These are phyloP conservation scores for Sapajus apella DNA, from an alignment of 2,113 vertebrate species.

Conservation along the genomic window DNA sequence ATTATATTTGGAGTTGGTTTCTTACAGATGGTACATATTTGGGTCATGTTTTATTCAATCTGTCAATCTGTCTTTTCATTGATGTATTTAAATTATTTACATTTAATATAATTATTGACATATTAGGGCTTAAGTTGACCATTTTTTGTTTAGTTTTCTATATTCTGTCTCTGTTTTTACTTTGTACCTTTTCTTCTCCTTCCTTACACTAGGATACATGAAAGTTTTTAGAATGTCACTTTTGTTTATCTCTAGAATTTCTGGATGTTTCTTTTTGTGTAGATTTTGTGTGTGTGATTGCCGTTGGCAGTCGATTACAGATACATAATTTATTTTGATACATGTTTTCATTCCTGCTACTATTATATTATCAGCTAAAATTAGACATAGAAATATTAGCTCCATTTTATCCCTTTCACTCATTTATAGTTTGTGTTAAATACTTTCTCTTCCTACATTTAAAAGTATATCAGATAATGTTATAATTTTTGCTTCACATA, in stretches of 20 bases:
- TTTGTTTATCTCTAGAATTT: not conserved
- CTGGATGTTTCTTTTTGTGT: not conserved
- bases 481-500: not conserved
- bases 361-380: not conserved
- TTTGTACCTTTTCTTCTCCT: not conserved
- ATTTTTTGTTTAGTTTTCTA: not conserved
- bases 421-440: not conserved
- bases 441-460: not conserved
- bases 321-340: not conserved
- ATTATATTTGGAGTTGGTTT: not conserved
- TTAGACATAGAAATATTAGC: not conserved
- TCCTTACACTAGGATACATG: not conserved
- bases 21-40: not conserved
- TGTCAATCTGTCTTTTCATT: not conserved
- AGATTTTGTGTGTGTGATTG: not conserved
- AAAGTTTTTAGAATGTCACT: not conserved
- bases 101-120: not conserved
- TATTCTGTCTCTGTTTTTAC: not conserved
- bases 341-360: not conserved
- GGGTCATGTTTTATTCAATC: not conserved
- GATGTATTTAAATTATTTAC: not conserved
- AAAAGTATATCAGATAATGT: not conserved
- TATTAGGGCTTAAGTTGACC: not conserved
- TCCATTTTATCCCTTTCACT: not conserved
- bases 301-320: not conserved